Percentiles rank a stretch among this genome's conserved stretches.
phyloP scores from a whole-genome alignment of 92 coral and sea anemone genomes.

The Porites lobata region DNA sequence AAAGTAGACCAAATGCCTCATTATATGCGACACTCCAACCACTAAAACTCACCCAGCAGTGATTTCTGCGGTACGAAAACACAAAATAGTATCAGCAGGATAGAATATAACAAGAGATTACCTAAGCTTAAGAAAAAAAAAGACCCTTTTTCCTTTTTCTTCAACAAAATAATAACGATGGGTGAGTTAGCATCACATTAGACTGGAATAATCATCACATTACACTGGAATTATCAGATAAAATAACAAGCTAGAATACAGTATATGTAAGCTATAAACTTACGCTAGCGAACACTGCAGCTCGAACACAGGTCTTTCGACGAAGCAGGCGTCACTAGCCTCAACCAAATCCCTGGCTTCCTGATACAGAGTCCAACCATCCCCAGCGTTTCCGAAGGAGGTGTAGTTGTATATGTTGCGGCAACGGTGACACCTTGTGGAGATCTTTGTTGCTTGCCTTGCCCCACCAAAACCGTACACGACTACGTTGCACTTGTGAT shows the following conservation, averaged over 20 bases:
- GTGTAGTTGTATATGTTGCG: conserved; percentile 24
- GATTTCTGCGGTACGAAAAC: background rate
- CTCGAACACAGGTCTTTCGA: conserved; percentile 2
- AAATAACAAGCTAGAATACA: too few species aligned
- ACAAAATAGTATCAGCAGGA: too few species aligned
- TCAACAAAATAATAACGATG: too few species aligned
- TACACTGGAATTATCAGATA: too few species aligned
- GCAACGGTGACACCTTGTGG: conserved; percentile 28
- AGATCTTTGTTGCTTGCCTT: background rate
- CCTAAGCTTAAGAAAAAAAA: too few species aligned
- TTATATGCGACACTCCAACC: conserved; percentile 33
- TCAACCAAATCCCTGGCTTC: conserved; percentile 13
- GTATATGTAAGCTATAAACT: too few species aligned
- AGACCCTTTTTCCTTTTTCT: too few species aligned
- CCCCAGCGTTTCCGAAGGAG: background rate
- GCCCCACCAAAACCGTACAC: background rate
- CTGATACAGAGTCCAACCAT: conserved; percentile 29
- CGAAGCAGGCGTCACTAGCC: conserved; percentile 41
- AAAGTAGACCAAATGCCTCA: background rate
- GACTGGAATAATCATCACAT: too few species aligned
- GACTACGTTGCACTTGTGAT: conserved; percentile 24
- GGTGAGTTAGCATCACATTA: too few species aligned
- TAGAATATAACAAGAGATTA: too few species aligned
- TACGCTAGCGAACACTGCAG: too few species aligned
- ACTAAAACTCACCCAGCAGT: conserved; percentile 36